Evolutionary conservation across 2,888 invertebrate species (phyloP).

Genomic region (Stegana nigrithorax): DNA sequence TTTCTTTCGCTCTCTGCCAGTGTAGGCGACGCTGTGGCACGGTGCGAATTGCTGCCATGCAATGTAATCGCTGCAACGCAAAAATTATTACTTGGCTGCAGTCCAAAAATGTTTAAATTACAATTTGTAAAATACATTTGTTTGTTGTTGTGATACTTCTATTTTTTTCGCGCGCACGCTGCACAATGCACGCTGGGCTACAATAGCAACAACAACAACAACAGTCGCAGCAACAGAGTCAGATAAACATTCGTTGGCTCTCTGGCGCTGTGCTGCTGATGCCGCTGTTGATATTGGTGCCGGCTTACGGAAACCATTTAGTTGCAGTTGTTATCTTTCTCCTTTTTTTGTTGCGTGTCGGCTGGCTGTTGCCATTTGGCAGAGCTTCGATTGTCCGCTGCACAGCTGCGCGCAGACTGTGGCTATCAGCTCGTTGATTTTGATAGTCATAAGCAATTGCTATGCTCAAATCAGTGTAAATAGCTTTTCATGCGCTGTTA

Average conservation of each 20-base stretch:
- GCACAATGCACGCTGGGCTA: no score
- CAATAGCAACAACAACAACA: no score
- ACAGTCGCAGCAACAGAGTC: no score
- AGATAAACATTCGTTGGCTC: no score
- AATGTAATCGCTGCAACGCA: conserved; percentile 29
- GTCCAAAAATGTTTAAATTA: conserved; percentile 61
- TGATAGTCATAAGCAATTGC: no score
- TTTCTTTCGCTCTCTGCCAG: not conserved
- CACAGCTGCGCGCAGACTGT: not conserved
- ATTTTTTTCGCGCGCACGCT: not conserved
- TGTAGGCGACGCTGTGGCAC: not conserved
- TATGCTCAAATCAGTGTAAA: not conserved
- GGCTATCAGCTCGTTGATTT: not conserved
- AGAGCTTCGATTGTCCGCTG: not conserved
- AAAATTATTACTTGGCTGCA: conserved; percentile 58
- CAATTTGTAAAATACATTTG: conserved; percentile 45
- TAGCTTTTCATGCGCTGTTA: not conserved
- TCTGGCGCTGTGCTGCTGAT: no score
- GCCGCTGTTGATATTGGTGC: no score
- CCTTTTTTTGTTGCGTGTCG: not conserved
- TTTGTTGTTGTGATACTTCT: not conserved
- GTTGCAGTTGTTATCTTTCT: not conserved
- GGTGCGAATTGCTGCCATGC: conserved; percentile 3
- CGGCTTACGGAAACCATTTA: not conserved
- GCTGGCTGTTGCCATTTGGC: not conserved